Conservation (phyloP, 2,797 vertebrate species). For the Chelmon rostratus region DNA sequence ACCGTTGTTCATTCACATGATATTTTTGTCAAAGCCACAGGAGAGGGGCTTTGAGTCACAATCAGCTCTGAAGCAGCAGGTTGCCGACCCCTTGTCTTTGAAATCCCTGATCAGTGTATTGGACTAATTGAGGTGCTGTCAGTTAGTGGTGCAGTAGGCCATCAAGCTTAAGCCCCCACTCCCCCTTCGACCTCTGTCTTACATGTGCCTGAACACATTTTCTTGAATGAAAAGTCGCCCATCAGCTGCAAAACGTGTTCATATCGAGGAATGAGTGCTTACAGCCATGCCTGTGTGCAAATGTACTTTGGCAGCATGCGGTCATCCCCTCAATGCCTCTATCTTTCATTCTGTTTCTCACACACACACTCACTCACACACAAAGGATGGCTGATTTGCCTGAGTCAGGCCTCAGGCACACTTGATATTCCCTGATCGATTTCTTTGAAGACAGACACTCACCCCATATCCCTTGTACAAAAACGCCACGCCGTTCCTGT, state of each 20-base stretch:
- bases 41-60: no score
- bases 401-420: slow-evolving; percentile 82
- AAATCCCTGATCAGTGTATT: slow-evolving; percentile 66
- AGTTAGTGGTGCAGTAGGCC: slow-evolving; percentile 45
- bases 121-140: slow-evolving; percentile 69
- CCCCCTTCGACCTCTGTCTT: not conserved
- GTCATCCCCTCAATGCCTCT: slow-evolving; percentile 24
- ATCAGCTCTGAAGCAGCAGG: not conserved
- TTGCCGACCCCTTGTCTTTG: not conserved
- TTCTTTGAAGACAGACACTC: slow-evolving; percentile 74
- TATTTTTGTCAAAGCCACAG: not conserved
- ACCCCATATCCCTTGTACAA: slow-evolving; percentile 67
- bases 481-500: slow-evolving; percentile 67
- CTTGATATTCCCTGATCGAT: slow-evolving; percentile 79
- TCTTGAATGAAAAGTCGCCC: slow-evolving; percentile 27
- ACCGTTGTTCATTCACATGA: no score
- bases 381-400: slow-evolving; percentile 60
- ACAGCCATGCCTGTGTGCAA: slow-evolving; percentile 28
- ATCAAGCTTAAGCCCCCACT: slow-evolving; percentile 23
- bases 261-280: slow-evolving; percentile 23
- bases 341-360: slow-evolving; percentile 24
- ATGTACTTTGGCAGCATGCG: slow-evolving; percentile 26
- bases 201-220: slow-evolving; percentile 11
- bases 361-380: slow-evolving; percentile 48
- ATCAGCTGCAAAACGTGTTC: slow-evolving; percentile 43